Evolutionary conservation across 2,797 vertebrate genomes (phyloP).

Genomic region (Eidolon dupreanum): DNA sequence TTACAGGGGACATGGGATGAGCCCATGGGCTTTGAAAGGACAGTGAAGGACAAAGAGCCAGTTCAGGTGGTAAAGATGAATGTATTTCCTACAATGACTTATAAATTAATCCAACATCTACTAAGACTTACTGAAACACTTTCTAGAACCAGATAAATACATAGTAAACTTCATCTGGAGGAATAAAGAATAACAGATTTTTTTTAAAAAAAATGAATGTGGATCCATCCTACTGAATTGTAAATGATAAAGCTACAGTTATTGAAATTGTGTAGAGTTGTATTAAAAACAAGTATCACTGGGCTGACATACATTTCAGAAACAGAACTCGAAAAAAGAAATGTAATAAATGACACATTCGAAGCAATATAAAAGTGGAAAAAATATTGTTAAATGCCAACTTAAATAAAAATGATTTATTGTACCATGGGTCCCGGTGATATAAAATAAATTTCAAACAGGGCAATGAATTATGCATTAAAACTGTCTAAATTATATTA

Average conservation of each 20-base stretch:
- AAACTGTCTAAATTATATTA: not conserved
- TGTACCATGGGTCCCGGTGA: not conserved
- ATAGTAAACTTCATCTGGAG: not conserved
- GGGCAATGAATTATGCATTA: not conserved
- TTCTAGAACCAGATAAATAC: not conserved
- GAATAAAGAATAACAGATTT: not conserved
- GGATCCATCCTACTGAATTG: not conserved
- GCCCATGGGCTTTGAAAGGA: not conserved
- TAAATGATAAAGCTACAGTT: not conserved
- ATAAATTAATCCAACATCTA: not conserved
- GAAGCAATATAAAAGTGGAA: not conserved
- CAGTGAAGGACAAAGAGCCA: not conserved
- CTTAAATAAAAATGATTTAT: slow-evolving; percentile 7
- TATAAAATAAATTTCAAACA: slow-evolving; percentile 45
- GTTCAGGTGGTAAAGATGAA: not conserved
- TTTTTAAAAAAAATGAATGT: not conserved
- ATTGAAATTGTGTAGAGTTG: not conserved
- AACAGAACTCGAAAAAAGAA: slow-evolving; percentile 11
- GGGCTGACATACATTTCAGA: not conserved
- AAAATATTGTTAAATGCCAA: not conserved
- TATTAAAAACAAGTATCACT: not conserved
- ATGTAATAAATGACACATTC: not conserved
- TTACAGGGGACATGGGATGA: not conserved
- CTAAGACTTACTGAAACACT: not conserved
- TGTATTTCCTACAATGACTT: not conserved